These are phyloP conservation scores for Panulirus ornatus DNA, from an alignment of 1,140 invertebrate genomes.

Conservation along the genomic window DNA sequence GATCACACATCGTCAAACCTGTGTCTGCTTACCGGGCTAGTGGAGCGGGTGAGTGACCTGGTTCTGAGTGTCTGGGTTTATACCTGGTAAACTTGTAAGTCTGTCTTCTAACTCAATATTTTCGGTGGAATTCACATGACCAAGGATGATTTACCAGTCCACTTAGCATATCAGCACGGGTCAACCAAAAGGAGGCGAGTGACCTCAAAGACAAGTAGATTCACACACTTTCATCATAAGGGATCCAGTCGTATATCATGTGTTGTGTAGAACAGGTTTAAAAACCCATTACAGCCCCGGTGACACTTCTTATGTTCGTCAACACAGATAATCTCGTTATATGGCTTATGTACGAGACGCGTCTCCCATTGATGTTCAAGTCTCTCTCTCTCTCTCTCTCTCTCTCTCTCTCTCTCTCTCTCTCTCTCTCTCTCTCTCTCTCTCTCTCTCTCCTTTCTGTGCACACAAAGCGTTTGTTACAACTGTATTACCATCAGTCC, in stretches of 20 bases:
- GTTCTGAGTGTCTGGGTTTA: background rate
- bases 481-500: too few relatives aligned
- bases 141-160: background rate
- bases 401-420: constrained; percentile 31
- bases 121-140: background rate
- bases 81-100: background rate
- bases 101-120: background rate
- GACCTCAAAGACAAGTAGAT: background rate
- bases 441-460: too few relatives aligned
- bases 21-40: background rate
- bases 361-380: too few relatives aligned
- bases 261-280: background rate
- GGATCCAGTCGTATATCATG: background rate
- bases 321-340: too few relatives aligned
- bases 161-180: background rate
- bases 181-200: background rate
- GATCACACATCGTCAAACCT: background rate
- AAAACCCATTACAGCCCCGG: background rate
- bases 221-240: background rate
- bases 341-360: too few relatives aligned
- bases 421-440: constrained; percentile 21
- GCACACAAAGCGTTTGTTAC: too few relatives aligned
- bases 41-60: background rate
- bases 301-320: too few relatives aligned
- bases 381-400: constrained; percentile 6